Evolutionary conservation across 2,888 invertebrate genomes (phyloP), one percentile per base, ranked within the genome.

Genomic region (Orthosia gracilis): DNA sequence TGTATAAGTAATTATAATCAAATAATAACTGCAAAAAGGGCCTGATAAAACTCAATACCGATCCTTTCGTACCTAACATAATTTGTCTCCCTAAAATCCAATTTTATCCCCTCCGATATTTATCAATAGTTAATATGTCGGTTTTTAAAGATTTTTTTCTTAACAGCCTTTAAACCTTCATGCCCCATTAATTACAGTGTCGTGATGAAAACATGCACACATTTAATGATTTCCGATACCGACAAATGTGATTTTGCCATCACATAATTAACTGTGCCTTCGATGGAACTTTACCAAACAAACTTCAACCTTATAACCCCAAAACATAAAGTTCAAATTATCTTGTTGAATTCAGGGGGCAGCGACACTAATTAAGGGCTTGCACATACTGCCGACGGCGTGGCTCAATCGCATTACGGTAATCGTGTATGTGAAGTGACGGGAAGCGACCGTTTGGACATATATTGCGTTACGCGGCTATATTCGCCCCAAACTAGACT

Each of bases 351-450:
- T 5, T 13, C 4, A 31, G 31, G 18, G 73, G 82, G 66, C 70
- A 79, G 78, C 69, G 57, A 63, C 76, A 78, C 86, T 91, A 89
- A 91, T 92, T 91, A 90, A 88, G 87, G 88, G 83, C 76, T 80
- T 57, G 85, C 86, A 84, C 84, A 83, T 86, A 88, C 77, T 78
- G 89, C 90, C 88, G 88, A 85, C 78, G 88, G 90, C 86, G 78
- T 80, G 49, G 76, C 81, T 78, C 80, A 89, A 92, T 91, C 87
- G 87, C 82, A 87, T 92, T 90, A 90, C 89, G 78, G 83, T 94
- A 92, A 93, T 93, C 92, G 90, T 81, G 81, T 93, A 86, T 91
- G 90, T 86, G 90, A 89, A 89, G 90, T 90, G 94, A 92, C 87
- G 92, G 90, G 90, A 76, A 58, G 71, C 82, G 79, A 73, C 76